phyloP scores from a whole-genome alignment of 2,113 vertebrate species.

The Datnioides undecimradiatus region DNA sequence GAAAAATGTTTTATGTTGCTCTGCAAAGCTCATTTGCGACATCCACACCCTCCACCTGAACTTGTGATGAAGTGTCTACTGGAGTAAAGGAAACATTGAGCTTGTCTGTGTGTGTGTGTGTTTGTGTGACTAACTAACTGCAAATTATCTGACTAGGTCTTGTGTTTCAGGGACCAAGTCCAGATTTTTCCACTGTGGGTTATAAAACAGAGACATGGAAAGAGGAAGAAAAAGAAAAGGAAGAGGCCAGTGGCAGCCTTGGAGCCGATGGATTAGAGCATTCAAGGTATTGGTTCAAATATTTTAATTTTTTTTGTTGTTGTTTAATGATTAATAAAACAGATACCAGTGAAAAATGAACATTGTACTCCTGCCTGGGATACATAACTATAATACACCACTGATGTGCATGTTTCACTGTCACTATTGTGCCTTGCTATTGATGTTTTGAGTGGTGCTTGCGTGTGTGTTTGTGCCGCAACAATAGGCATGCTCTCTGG shows the following conservation, averaged over 20 bases:
- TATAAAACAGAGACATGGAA: constrained; percentile 23
- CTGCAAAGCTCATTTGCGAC: no score
- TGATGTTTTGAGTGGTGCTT: constrained; percentile 43
- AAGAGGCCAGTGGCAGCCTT: neutral
- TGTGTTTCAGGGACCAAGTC: constrained; percentile 69
- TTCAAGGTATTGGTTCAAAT: constrained; percentile 51
- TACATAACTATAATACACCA: constrained; percentile 6
- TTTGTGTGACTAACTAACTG: constrained; percentile 15
- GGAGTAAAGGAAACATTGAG: neutral
- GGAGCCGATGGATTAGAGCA: constrained; percentile 20
- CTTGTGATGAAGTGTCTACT: neutral
- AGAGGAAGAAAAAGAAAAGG: constrained; percentile 21
- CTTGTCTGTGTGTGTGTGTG: constrained; percentile 1
- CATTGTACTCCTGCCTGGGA: neutral
- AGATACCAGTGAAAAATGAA: neutral
- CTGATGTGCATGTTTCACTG: neutral
- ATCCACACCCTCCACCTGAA: neutral
- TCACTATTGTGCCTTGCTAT: constrained; percentile 9
- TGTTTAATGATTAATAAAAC: neutral
- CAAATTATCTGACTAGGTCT: constrained; percentile 45
- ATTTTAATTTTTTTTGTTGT: neutral
- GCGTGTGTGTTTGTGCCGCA: constrained; percentile 30
- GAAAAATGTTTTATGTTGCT: no score
- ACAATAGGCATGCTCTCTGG: constrained; percentile 49
- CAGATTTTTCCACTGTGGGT: constrained; percentile 36